A percentile compares a stretch with the other conserved stretches of the same genome.
Conservation (phyloP, 2,888 invertebrate species). For the Tenthredo livida region DNA sequence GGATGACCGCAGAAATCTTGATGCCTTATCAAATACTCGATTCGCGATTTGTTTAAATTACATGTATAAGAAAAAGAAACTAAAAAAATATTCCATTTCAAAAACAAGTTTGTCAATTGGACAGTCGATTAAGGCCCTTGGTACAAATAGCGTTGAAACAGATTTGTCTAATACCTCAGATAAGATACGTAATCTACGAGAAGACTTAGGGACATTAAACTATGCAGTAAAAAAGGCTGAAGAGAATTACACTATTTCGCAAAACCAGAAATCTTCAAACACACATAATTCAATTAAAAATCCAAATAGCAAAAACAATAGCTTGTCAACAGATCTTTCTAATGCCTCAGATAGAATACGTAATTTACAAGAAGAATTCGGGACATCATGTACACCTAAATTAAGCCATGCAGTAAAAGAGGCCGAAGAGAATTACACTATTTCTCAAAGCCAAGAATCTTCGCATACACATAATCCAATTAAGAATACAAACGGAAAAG, state of each 20-base stretch:
- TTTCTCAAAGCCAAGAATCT: neutral
- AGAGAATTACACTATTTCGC: neutral
- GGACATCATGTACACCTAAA: neutral
- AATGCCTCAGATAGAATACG: neutral
- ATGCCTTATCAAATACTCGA: neutral
- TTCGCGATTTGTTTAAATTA: neutral
- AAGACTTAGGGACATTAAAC: neutral
- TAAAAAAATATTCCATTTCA: neutral
- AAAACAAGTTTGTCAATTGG: neutral
- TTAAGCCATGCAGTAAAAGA: neutral
- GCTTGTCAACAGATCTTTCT: neutral
- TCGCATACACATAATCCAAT: neutral
- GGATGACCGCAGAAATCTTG: neutral
- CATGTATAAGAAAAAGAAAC: neutral
- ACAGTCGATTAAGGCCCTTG: neutral
- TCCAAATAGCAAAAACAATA: neutral
- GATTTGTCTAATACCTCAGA: neutral
- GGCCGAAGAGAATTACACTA: neutral
- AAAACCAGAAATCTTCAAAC: neutral
- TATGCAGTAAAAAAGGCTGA: neutral
- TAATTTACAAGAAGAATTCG: neutral
- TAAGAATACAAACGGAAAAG: neutral
- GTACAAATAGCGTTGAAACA: conserved; percentile 6
- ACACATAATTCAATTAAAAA: neutral
- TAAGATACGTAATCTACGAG: neutral